Evolutionary conservation across 2,888 invertebrate species (phyloP).

Genomic region (Andrena camellia): DNA sequence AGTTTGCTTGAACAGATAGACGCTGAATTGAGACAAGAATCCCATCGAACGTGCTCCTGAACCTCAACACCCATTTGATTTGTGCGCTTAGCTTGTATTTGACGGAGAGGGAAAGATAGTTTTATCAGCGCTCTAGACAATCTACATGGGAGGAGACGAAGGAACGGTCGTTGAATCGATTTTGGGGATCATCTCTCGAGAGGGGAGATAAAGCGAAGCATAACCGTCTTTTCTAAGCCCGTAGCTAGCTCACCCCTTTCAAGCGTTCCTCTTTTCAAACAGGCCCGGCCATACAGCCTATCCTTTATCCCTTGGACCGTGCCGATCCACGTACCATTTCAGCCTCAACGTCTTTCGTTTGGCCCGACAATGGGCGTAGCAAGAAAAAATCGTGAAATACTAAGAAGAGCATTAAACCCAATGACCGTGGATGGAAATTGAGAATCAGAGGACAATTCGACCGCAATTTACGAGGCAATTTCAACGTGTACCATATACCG

Average conservation of each 20-base stretch:
- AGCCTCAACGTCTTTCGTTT: constrained; percentile 48
- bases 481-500: background rate
- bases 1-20: background rate
- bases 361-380: constrained; percentile 27
- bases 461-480: constrained; percentile 13
- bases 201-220: constrained; percentile 40
- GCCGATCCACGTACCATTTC: constrained; percentile 9
- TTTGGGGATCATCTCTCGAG: constrained; percentile 29
- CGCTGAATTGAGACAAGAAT: background rate
- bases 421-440: constrained; percentile 18
- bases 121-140: constrained; percentile 17
- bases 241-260: constrained; percentile 46
- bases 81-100: too few relatives aligned
- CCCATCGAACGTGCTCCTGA: too few relatives aligned
- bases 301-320: constrained; percentile 28
- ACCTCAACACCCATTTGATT: too few relatives aligned
- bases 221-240: constrained; percentile 44
- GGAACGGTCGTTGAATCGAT: constrained; percentile 49
- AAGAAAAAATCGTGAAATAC: constrained; percentile 26
- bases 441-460: constrained; percentile 32
- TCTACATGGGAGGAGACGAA: constrained; percentile 20
- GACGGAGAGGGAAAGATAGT: background rate
- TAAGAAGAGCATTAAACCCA: constrained; percentile 31
- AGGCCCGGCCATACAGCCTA: constrained; percentile 35
- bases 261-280: constrained; percentile 49